A percentile compares a stretch with the other conserved stretches of the same genome.
Evolutionary conservation across 2,113 vertebrate genomes (phyloP).

Genomic region (Mastomys coucha): DNA sequence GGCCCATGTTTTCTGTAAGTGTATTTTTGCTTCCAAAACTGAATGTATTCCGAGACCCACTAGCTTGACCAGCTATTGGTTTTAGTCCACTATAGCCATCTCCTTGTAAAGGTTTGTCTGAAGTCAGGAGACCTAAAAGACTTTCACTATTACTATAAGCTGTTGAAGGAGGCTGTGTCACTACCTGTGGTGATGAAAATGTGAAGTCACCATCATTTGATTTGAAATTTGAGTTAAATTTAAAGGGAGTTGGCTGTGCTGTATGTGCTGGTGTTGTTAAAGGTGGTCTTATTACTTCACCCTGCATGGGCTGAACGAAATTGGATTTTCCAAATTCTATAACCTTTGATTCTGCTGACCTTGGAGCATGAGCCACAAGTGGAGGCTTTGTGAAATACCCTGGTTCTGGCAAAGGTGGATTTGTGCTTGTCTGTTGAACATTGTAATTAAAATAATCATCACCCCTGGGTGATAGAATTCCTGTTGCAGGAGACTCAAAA

Average conservation of each 20-base stretch:
- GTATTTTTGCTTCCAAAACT: conserved; percentile 91
- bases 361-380: conserved; percentile 86
- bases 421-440: conserved; percentile 91
- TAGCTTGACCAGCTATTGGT: conserved; percentile 80
- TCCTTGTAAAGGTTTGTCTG: conserved; percentile 91
- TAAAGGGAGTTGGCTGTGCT: conserved; percentile 91
- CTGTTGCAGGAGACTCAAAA: conserved; percentile 94
- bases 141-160: conserved; percentile 91
- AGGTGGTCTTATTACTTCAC: conserved; percentile 90
- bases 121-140: conserved; percentile 94
- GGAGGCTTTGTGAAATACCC: conserved; percentile 97
- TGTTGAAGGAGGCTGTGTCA: conserved; percentile 76
- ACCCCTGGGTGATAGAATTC: conserved; percentile 93
- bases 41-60: conserved; percentile 88
- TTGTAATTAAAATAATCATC: conserved; percentile 95
- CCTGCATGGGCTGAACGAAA: conserved; percentile 89
- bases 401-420: conserved; percentile 95
- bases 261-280: conserved; percentile 86
- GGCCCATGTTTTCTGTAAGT: conserved; percentile 86
- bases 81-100: conserved; percentile 88
- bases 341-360: conserved; percentile 90
- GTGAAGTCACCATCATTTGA: conserved; percentile 98
- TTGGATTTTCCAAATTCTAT: conserved; percentile 91
- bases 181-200: conserved; percentile 91
- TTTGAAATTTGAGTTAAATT: conserved; percentile 98